Percentiles rank a stretch among this genome's conserved stretches.
Conservation (phyloP, 2,797 vertebrate genomes). For the Carapus acus region DNA sequence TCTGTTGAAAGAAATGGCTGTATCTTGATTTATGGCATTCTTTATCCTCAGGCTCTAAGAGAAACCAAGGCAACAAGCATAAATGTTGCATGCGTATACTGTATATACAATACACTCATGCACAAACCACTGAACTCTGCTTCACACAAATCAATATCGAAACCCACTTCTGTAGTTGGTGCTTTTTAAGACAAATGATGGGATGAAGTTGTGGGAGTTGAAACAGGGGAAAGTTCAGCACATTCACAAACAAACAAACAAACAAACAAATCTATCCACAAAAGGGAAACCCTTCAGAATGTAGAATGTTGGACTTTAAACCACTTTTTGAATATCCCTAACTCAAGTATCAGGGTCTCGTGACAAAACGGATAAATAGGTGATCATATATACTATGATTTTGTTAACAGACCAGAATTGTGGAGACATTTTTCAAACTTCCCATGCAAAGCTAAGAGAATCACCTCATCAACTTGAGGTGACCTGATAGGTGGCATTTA, state of each 20-base stretch:
- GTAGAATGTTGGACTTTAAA: too few species aligned
- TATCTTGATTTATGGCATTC: constrained; percentile 35
- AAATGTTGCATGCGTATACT: constrained; percentile 30
- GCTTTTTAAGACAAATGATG: constrained; percentile 30
- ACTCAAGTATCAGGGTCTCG: too few species aligned
- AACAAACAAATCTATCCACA: too few species aligned
- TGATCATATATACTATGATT: too few species aligned
- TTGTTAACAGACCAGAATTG: too few species aligned
- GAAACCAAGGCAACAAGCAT: constrained; percentile 33
- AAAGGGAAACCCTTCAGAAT: too few species aligned
- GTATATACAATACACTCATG: background rate
- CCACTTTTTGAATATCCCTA: too few species aligned
- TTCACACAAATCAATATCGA: constrained; percentile 14
- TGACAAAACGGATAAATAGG: too few species aligned
- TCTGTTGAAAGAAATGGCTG: constrained; percentile 32
- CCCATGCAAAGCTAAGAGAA: too few species aligned
- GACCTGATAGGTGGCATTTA: constrained; percentile 53
- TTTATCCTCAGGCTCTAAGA: constrained; percentile 32
- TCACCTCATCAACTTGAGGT: too few species aligned
- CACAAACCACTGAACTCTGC: background rate
- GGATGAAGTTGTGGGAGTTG: constrained; percentile 18
- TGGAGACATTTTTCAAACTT: too few species aligned
- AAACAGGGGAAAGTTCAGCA: constrained; percentile 5
- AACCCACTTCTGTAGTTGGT: constrained; percentile 33
- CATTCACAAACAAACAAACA: too few species aligned